phyloP scores from a whole-genome alignment of 2,797 vertebrate genomes.

The Lepus townsendii region DNA sequence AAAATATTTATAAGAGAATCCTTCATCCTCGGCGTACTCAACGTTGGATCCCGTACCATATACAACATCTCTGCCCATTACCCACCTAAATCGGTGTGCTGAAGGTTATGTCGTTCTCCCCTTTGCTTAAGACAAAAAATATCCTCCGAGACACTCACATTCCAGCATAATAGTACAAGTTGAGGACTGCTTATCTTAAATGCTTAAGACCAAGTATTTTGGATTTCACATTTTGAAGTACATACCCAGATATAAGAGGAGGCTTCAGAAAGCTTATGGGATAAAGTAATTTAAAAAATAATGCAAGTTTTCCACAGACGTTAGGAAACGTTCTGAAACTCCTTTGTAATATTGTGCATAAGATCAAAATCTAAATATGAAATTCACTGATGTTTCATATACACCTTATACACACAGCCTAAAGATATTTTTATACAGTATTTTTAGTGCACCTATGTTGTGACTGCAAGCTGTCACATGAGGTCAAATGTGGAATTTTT shows the following conservation, averaged over 20 bases:
- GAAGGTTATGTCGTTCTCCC: neutral
- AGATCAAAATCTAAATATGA: neutral
- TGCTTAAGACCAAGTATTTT: neutral
- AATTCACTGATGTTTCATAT: neutral
- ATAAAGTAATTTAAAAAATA: too few species aligned
- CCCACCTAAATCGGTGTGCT: neutral
- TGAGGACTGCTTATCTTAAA: neutral
- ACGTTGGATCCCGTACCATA: too few species aligned
- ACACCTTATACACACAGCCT: too few species aligned
- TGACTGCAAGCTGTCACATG: neutral
- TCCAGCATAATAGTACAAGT: neutral
- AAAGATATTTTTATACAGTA: neutral
- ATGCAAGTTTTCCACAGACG: too few species aligned
- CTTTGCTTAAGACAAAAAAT: neutral
- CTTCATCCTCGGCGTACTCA: neutral
- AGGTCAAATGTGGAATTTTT: neutral
- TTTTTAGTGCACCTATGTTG: neutral
- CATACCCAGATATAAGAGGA: too few species aligned
- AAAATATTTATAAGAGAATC: neutral
- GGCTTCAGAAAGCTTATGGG: too few species aligned
- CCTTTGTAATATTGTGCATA: too few species aligned
- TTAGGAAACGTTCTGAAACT: too few species aligned
- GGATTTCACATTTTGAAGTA: neutral
- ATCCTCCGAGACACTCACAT: neutral
- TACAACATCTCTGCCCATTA: neutral